phyloP scores from a whole-genome alignment of 2,797 vertebrate species.

The Chaetodon trifasciatus region DNA sequence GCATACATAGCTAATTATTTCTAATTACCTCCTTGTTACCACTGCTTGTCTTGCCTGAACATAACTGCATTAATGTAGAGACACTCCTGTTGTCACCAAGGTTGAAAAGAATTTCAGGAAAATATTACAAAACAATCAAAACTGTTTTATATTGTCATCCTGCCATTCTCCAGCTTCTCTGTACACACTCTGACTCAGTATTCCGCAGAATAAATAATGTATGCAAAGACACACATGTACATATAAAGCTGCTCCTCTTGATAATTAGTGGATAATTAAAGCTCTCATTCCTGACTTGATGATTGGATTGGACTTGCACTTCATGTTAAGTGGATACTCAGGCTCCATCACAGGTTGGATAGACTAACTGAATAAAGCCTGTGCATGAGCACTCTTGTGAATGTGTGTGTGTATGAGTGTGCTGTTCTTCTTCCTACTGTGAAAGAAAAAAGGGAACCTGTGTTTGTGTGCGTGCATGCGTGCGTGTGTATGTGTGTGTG shows the following conservation, averaged over 20 bases:
- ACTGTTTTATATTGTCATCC: not conserved
- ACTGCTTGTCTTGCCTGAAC: not conserved
- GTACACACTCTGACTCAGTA: not conserved
- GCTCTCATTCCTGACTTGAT: not conserved
- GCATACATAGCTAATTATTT: no score
- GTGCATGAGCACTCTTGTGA: not conserved
- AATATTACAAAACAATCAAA: not conserved
- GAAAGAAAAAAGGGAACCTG: not conserved
- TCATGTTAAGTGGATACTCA: not conserved
- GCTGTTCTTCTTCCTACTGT: not conserved
- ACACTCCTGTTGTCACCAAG: not conserved
- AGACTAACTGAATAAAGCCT: not conserved
- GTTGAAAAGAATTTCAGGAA: not conserved
- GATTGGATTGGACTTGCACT: not conserved
- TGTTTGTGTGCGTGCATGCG: not conserved
- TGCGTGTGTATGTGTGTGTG: not conserved
- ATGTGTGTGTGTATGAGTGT: not conserved
- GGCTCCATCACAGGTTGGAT: not conserved
- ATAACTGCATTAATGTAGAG: not conserved
- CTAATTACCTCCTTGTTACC: no score
- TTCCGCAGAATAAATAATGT: not conserved
- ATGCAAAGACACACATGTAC: not conserved
- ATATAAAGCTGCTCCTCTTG: not conserved
- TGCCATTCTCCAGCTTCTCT: not conserved
- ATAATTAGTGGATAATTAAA: conserved; percentile 2